Evolutionary conservation across 2,797 vertebrate species (phyloP), one percentile per base, ranked within the genome.

Genomic region (Gadopsis marmoratus): DNA sequence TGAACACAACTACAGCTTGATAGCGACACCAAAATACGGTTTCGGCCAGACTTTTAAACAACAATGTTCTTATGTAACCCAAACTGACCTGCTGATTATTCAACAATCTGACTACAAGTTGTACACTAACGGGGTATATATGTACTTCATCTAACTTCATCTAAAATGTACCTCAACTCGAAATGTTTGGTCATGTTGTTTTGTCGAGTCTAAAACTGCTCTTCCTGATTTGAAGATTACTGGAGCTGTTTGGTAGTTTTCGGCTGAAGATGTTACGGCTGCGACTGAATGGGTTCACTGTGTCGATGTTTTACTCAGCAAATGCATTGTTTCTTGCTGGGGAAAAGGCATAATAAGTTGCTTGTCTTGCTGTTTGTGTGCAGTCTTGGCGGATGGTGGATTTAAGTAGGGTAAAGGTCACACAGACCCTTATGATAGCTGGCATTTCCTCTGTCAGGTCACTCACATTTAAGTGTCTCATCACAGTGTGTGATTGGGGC

Each of bases 361-460:
- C 82, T 88, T 92, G 91, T 93, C 87, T 88, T 79, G 78, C 66
- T 80, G 80, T 89, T 79, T 81, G 76, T 82, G 71, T 70, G 77
- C 59, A 74, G 74, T 70, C 59, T 79, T 73, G 64, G 81, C 81
- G 76, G 69, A 90, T 85, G 77, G 60, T 80, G 81, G 81, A 85
- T 73, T 78, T 66, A 85, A 91, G 83, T 89, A 64, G 88, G 84
- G 76, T 84, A 88, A 88, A 92, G 91, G 91, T 92, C 88, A 90
- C 21, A n/a, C 63, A 66, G 83, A 83, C 70, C 82, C 74, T 84
- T 63, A 84, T 81, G 81, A 86, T 74, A 67, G 81, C 72, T 78
- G 53, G 51, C 21, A 63, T 79, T 87, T 88, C 74, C 76, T 87
- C 58, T 23, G 54, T 55, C 66, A 72, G 51, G 53, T 82, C 16